Percentiles rank a stretch among this genome's conserved stretches.
phyloP scores from a whole-genome alignment of 2,888 invertebrate genomes.

The Cerastis rubricosa region DNA sequence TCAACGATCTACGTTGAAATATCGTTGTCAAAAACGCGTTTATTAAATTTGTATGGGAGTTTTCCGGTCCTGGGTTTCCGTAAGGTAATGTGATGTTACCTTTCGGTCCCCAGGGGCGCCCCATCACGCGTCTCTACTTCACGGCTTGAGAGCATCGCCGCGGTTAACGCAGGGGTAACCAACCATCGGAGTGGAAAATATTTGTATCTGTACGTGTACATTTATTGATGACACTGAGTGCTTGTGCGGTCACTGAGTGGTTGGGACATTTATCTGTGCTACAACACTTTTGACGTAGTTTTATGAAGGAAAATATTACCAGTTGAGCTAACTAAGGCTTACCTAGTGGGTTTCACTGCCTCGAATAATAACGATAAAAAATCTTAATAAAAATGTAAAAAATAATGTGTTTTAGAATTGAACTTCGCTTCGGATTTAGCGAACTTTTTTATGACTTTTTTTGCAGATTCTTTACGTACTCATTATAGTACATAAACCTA shows the following conservation, averaged over 20 bases:
- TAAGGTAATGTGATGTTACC: conserved; percentile 66
- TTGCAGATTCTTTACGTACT: background rate
- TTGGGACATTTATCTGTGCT: conserved; percentile 15
- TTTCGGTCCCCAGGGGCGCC: conserved; percentile 59
- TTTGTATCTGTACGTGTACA: conserved; percentile 42
- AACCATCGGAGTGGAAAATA: conserved; percentile 56
- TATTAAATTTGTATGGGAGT: conserved; percentile 61
- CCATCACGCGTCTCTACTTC: conserved; percentile 60
- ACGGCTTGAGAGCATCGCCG: conserved; percentile 54
- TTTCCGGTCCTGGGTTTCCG: conserved; percentile 58
- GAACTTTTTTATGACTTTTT: background rate
- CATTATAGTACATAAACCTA: background rate
- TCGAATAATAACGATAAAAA: too few species aligned
- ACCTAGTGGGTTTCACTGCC: background rate
- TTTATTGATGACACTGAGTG: conserved; percentile 50
- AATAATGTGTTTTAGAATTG: background rate
- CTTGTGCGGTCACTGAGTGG: conserved; percentile 24
- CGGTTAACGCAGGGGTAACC: conserved; percentile 62
- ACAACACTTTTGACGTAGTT: background rate
- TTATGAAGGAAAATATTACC: background rate
- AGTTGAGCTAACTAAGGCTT: background rate
- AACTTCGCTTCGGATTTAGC: background rate
- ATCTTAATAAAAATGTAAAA: background rate
- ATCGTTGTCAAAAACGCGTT: conserved; percentile 41
- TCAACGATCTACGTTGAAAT: conserved; percentile 10